A percentile compares a stretch with the other conserved stretches of the same genome.
These are phyloP conservation scores for Rissa tridactyla DNA, from an alignment of 2,113 vertebrate species.

Conservation along the genomic window DNA sequence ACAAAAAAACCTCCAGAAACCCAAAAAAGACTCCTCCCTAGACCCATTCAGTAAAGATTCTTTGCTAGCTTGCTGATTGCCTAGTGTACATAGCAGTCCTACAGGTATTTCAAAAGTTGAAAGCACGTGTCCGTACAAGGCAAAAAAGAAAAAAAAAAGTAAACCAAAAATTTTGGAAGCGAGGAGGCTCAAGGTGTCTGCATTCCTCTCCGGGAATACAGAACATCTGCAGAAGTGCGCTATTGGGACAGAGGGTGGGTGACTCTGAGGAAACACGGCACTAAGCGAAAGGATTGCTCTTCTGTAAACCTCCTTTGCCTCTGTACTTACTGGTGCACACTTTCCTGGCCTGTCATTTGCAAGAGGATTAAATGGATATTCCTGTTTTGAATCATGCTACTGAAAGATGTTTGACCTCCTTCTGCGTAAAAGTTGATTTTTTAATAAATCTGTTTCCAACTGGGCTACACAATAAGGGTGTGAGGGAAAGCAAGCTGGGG, in stretches of 20 bases:
- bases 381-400: slow-evolving; percentile 14
- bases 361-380: slow-evolving; percentile 27
- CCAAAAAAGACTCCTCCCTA: neutral
- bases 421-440: slow-evolving; percentile 23
- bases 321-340: neutral
- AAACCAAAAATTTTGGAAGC: neutral
- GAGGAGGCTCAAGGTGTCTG: neutral
- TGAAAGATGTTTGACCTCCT: slow-evolving; percentile 44
- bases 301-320: neutral
- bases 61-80: neutral
- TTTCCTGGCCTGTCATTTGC: neutral
- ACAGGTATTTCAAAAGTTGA: neutral
- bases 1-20: neutral
- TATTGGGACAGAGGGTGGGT: neutral
- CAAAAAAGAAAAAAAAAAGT: neutral
- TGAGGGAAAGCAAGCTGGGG: neutral
- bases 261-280: neutral
- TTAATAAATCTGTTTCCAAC: slow-evolving; percentile 62
- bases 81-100: neutral
- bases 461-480: slow-evolving; percentile 56
- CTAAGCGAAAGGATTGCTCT: neutral
- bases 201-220: neutral
- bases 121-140: neutral
- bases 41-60: neutral
- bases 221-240: neutral